Evolutionary conservation across 2,113 vertebrate genomes (phyloP), one percentile per base, ranked within the genome.

Genomic region (Blennius ocellaris): DNA sequence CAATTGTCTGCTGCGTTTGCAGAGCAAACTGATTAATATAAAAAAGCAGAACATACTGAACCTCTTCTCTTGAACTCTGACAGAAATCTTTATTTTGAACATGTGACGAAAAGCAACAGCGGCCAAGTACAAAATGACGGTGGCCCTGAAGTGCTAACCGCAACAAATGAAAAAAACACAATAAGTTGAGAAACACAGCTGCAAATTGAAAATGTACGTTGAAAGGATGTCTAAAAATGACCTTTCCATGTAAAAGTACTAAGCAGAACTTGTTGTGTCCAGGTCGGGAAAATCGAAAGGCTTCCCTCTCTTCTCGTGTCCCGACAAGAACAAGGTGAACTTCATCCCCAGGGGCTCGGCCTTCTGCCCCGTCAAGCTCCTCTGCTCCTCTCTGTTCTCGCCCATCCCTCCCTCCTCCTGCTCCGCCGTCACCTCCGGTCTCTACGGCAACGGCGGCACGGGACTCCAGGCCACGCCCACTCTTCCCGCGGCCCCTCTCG

Each of bases 301-400:
- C 89, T 92, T 96, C 92, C 96, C 96, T 64, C 97, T 98, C 86
- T 97, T 99, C 94, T 99, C 98, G 92, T 99, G 97, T 88, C 97
- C 97, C 45, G 97, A 99, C 95, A 99, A 98, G 94, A 99, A 99
- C 96, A 99, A 99, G 90, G 97, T 99, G 90, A 99, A 99, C 94
- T 99, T 99, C 95, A 99, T 97, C 92, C 94, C 97, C 3, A 98
- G 96, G 0, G 97, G 97, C 89, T 98, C 97, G 15, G 97, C 97
- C 67, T 99, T 99, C 95, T 99, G 97, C 93, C 97, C 97, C 40
- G 97, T 98, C 76, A 96, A 93, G 86, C 95, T 99, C 96, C 96
- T 82, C 70, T 96, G 95, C 67, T 95, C 97, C 78, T 87, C 90
- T 44, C 92, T 96, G 43, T 89, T 90, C 78, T 90, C 97, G 38